Base-by-base conservation (phyloP, 35 echinoderm and acorn worm genomes). In the Apostichopus parvimensis region DNA sequence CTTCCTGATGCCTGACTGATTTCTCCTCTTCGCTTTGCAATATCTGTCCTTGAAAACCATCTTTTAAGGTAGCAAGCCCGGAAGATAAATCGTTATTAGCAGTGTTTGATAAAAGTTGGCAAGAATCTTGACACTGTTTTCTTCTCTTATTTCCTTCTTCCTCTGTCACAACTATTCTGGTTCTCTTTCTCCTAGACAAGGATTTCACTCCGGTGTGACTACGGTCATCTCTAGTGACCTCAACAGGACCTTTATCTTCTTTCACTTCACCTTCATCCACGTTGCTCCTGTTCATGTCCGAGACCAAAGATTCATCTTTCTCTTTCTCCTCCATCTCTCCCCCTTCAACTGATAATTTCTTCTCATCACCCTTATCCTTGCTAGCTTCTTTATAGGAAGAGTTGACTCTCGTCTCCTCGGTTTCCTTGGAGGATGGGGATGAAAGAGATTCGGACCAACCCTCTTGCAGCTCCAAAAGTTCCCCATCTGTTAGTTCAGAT, bases 361-460 rank as follows among this genome's bases (percentile, higher is more conserved):
- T 80, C 52, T 24, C 78, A 54, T 80, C 52, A 12, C 5, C 22
- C 85, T 58, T 25, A 15, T 87, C 85, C 52, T n/a, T 60, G 11
- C 22, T 9, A 2, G 45, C 62, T 54, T 73, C 61, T 79, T 56
- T 26, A 57, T 14, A 59, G 52, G 89, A 91, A 60, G 75, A 79
- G 8, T 91, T 78, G 9, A 12, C 77, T 78, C 77, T 53, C 54
- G 25, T 57, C 54, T 84, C 81, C 18, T 84, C 81, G 9, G 9
- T 57, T 45, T 84, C 26, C 56, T 77, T 52, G 21, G 71, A 22
- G 53, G 76, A 91, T 58, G 89, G 79, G 25, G 78, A 91, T 5
- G 89, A 91, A 25, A 91, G 89, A 60, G 89, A 73, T 15, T 91
- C 73, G 10, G 89, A 91, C 89, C 89, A 91, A 20, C 73, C 26